Evolutionary conservation across 2,797 vertebrate species (phyloP), one percentile per base, ranked within the genome.

Genomic region (Peromyscus nudipes): DNA sequence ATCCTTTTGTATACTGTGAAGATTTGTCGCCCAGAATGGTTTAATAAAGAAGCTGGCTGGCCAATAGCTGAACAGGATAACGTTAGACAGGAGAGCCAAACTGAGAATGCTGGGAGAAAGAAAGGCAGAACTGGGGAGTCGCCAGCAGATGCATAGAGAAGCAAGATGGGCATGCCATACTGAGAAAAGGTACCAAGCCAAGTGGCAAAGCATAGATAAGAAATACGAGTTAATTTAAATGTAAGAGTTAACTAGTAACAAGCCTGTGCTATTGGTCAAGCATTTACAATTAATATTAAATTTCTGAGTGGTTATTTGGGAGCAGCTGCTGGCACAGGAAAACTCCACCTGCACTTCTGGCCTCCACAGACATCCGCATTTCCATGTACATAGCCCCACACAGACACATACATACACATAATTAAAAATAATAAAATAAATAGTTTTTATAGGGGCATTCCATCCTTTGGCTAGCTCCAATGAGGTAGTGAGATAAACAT

Each of bases 361-460:
- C 3, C 69, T 73, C 52, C 52, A 57, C n/a, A 31, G 69, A 27
- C 17, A 88, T 14, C 31, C 16, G 8, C 4, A 13, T 25, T 37
- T n/a, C n/a, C 17, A 13, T 13, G 25, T 12, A 75, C 69, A 88
- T 8, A 60, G 5, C 17, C 60, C 83, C 31, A 52, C 46, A 69
- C 21, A 69, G 64, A 75, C 11, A 60, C 5, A 31, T 43, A 73
- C 13, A 46, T 69, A 60, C 1, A 6, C 3, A 31, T 31, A 88
- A 40, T 71, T 71, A 57, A 87, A 87, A 57, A 85, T n/a, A 69
- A 85, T 19, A 64, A 29, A 52, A 76, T 16, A 62, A 83, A 29
- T 49, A 65, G 60, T 34, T 85, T 49, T 49, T 85, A 87, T 73
- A 76, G 57, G 88, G 67, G 97, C 73, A 46, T 21, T 83, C 34